Evolutionary conservation across 2,113 vertebrate genomes (phyloP), one percentile per base, ranked within the genome.

Genomic region (Eonycteris spelaea): DNA sequence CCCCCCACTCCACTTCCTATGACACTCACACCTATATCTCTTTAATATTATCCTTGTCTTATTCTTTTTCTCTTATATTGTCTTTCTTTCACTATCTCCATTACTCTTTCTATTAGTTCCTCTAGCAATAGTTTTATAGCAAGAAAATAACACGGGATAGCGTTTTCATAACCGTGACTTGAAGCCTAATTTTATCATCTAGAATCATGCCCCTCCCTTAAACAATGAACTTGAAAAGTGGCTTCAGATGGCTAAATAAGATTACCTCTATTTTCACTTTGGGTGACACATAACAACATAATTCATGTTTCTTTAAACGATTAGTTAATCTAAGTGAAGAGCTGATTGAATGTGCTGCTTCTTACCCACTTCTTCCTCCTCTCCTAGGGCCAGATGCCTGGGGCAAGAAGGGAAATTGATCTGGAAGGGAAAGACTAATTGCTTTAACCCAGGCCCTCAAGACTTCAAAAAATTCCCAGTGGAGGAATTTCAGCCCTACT

Each of bases 221-320:
- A 84, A 80, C 21, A 84, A 19, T 30, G 19, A 63, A 86, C 40
- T 90, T 86, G 74, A 77, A 78, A 55, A 92, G 35, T 84, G n/a
- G 22, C n/a, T 90, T 87, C 74, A 53, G 8, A 38, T 80, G 61
- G 28, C 67, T 77, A 45, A 83, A 18, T 63, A 94, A 80, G 63
- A 92, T 70, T 59, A 28, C 11, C 18, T 57, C 35, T 28, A 6
- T 83, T 89, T 96, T 89, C 68, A 53, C 79, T 92, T 48, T 57
- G 68, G 57, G 63, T 89, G 55, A 63, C 74, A 67, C 5, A 19
- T 5, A 70, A 28, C 38, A 45, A 24, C 30, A 7, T 30, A 77
- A 55, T 30, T 78, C 22, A 3, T 63, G 53, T 40, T 91, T 89
- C 68, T 86, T 9, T 28, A 28, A 67, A 88, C 13, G 15, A 51